Base-by-base conservation (phyloP, 2,888 invertebrate species). In the Theretra japonica region DNA sequence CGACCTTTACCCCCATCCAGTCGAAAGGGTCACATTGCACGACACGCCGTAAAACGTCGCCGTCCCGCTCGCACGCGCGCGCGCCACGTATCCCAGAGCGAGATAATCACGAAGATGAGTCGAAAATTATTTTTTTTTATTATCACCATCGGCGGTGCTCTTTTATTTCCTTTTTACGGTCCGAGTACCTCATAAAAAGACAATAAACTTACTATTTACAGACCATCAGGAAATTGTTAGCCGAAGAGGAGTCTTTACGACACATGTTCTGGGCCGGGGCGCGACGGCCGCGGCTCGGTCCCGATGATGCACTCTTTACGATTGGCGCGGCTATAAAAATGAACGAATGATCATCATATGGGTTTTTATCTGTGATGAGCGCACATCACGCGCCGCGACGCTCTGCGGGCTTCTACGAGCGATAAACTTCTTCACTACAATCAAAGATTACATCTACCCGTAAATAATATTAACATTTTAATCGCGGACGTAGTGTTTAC, bases 121-220 rank as follows among this genome's bases (percentile, higher is more conserved):
- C 92, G 94, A 94, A 93, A 94, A 93, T 94, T 94, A 92, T 94
- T 94, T 94, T 94, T 53, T 94, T 94, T 94, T 94, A 94, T 94
- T 94, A 94, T 93, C 94, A 92, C 94, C 94, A 94, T 93, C 94
- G 94, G 94, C 93, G 94, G 94, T 93, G 94, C 94, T 93, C 94
- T 94, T 95, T 95, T 95, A 95, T 95, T 95, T 94, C 94, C 92
- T 94, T 95, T 95, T 95, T 94, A 95, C 93, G 94, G 93, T 93
- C 94, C 92, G 94, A 94, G 94, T 94, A 94, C 94, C 94, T 94
- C 95, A 95, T 95, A 95, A 95, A 94, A 94, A 94, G 92, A 94
- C 94, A 94, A 92, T 95, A 95, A 95, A 95, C 94, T 94, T 94
- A 94, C 94, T 94, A 95, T 95, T 95, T 95, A 95, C 94, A 94